Conservation (phyloP, 2,797 vertebrate genomes). For the Neostethus bicornis region DNA sequence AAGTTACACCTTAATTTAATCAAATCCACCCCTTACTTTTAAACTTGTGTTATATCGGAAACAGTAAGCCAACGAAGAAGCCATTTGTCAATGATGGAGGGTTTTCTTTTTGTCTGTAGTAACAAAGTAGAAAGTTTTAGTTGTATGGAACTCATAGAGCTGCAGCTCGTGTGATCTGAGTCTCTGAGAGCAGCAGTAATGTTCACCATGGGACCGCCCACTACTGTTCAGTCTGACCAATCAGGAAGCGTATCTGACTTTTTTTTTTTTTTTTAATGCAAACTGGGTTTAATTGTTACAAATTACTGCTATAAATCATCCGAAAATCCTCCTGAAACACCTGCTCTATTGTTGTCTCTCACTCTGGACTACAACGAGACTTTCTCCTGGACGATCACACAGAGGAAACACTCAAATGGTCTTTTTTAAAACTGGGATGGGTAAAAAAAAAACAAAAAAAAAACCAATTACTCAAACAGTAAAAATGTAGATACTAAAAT, state of each 20-base stretch:
- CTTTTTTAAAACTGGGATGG: too few relatives aligned
- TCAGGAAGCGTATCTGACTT: constrained; percentile 18
- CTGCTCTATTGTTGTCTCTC: constrained; percentile 12
- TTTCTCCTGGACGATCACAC: neutral
- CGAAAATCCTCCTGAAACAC: constrained; percentile 23
- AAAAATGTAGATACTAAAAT: too few relatives aligned
- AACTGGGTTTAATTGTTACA: neutral
- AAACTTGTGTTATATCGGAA: constrained; percentile 3
- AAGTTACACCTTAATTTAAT: constrained; percentile 38
- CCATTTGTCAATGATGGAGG: constrained; percentile 55
- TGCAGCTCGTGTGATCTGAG: constrained; percentile 26
- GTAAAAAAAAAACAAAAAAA: too few relatives aligned
- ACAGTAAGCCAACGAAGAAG: neutral
- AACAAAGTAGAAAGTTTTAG: constrained; percentile 21
- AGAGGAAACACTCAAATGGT: neutral
- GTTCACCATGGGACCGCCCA: constrained; percentile 44
- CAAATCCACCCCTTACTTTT: constrained; percentile 25
- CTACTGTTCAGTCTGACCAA: constrained; percentile 46
- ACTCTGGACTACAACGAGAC: constrained; percentile 2
- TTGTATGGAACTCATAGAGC: neutral
- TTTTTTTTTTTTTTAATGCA: neutral
- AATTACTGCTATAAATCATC: neutral
- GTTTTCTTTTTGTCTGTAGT: neutral
- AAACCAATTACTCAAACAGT: too few relatives aligned
- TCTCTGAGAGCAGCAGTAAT: constrained; percentile 6